Evolutionary conservation across 2,113 vertebrate genomes (phyloP).

Genomic region (Catagonus wagneri): DNA sequence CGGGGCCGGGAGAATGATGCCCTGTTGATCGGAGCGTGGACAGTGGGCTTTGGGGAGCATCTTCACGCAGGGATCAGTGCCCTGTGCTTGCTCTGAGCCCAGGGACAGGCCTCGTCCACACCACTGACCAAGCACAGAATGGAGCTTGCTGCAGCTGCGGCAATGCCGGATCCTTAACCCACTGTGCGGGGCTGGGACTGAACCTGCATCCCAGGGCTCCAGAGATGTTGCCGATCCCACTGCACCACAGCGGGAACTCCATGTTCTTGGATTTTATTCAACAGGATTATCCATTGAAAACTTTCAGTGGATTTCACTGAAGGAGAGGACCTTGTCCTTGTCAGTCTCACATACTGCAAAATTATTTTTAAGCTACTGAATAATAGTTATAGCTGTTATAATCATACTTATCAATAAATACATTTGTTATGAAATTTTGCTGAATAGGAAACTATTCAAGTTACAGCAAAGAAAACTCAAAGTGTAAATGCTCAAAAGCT

Average conservation of each 20-base stretch:
- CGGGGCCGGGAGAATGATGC: accelerated
- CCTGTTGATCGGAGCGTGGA: accelerated
- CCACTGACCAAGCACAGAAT: too few relatives aligned
- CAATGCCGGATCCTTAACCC: too few relatives aligned
- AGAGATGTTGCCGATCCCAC: too few relatives aligned
- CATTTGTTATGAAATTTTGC: not conserved
- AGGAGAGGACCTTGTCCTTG: not conserved
- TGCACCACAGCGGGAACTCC: too few relatives aligned
- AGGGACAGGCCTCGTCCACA: too few relatives aligned
- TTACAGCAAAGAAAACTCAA: not conserved
- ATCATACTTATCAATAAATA: too few relatives aligned
- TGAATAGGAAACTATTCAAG: not conserved
- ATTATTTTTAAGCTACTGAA: not conserved
- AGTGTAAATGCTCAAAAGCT: not conserved
- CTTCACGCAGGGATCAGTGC: too few relatives aligned
- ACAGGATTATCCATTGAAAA: not conserved
- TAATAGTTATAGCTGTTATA: not conserved
- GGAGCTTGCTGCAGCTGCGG: too few relatives aligned
- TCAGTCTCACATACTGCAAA: not conserved
- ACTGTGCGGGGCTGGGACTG: too few relatives aligned
- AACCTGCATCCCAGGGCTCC: too few relatives aligned
- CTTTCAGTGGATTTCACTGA: not conserved
- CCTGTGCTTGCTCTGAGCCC: too few relatives aligned
- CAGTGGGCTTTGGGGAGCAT: not conserved
- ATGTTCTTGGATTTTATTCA: not conserved